Percentiles rank a stretch among this genome's conserved stretches.
These are phyloP conservation scores for Anodontia alba DNA, from an alignment of 2,888 invertebrate species.

Conservation along the genomic window DNA sequence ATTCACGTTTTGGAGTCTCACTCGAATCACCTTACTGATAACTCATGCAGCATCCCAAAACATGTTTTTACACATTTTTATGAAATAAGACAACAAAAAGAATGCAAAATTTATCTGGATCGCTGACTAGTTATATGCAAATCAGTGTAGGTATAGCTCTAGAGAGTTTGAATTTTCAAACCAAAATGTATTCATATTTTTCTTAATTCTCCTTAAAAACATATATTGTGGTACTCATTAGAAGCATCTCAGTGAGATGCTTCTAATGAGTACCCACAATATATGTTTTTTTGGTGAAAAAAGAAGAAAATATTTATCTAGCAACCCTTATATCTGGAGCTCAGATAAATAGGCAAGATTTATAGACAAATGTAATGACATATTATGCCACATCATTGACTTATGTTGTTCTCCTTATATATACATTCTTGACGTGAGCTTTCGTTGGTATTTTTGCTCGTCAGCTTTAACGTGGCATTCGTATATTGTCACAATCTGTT, in stretches of 20 bases:
- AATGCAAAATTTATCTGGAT: too few species aligned
- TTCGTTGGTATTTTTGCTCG: background rate
- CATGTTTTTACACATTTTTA: too few species aligned
- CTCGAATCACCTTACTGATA: too few species aligned
- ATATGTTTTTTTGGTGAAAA: background rate
- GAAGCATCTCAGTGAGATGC: background rate
- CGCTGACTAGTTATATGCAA: too few species aligned
- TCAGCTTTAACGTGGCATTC: background rate
- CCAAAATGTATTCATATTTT: too few species aligned
- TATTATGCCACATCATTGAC: constrained; percentile 1
- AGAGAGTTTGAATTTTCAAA: too few species aligned
- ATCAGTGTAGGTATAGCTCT: too few species aligned
- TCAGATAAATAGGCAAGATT: background rate
- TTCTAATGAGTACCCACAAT: background rate
- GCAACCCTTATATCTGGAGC: too few species aligned
- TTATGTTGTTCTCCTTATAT: background rate
- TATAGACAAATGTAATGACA: background rate
- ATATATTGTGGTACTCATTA: background rate
- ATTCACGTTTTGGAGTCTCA: too few species aligned
- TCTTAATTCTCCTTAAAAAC: background rate
- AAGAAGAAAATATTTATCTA: too few species aligned
- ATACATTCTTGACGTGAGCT: background rate
- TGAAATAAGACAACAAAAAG: too few species aligned
- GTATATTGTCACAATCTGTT: background rate
- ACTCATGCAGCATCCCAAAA: too few species aligned